Evolutionary conservation across 1,140 invertebrate genomes (phyloP).

Genomic region (Heliconius nattereri): DNA sequence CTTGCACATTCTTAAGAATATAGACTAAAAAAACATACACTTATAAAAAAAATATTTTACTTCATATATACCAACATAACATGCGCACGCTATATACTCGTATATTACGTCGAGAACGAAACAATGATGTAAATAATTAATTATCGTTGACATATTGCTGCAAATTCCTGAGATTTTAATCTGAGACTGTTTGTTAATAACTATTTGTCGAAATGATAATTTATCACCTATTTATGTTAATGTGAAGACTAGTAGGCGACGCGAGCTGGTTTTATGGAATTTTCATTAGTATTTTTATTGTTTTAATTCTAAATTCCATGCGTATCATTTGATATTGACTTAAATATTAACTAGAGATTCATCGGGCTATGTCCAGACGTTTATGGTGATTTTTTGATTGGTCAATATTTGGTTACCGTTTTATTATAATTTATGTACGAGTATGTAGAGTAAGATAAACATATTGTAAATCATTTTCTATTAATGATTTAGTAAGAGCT

Average conservation of each 20-base stretch:
- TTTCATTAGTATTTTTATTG: slow-evolving; percentile 74
- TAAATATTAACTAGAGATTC: slow-evolving; percentile 37
- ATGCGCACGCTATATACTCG: slow-evolving; percentile 19
- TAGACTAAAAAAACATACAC: too few species aligned
- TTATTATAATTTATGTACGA: background rate
- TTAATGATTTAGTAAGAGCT: background rate
- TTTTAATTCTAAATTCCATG: slow-evolving; percentile 52
- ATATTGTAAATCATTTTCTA: background rate
- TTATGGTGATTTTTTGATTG: background rate
- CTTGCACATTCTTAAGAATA: too few species aligned
- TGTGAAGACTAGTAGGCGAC: slow-evolving; percentile 63
- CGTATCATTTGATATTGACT: slow-evolving; percentile 32
- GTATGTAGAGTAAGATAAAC: background rate
- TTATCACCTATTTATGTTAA: slow-evolving; percentile 71
- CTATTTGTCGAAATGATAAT: slow-evolving; percentile 75
- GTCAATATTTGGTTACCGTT: background rate
- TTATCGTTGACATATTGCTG: slow-evolving; percentile 71
- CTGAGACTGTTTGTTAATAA: slow-evolving; percentile 61
- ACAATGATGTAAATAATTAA: slow-evolving; percentile 65
- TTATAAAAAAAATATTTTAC: background rate
- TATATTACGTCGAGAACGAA: slow-evolving; percentile 29
- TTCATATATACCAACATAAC: background rate
- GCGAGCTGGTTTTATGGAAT: slow-evolving; percentile 74
- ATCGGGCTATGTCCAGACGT: background rate
- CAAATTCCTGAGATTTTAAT: slow-evolving; percentile 70